A percentile compares a stretch with the other conserved stretches of the same genome.
Evolutionary conservation across 2,888 invertebrate species (phyloP).

Genomic region (Ganaspis brasiliensis): DNA sequence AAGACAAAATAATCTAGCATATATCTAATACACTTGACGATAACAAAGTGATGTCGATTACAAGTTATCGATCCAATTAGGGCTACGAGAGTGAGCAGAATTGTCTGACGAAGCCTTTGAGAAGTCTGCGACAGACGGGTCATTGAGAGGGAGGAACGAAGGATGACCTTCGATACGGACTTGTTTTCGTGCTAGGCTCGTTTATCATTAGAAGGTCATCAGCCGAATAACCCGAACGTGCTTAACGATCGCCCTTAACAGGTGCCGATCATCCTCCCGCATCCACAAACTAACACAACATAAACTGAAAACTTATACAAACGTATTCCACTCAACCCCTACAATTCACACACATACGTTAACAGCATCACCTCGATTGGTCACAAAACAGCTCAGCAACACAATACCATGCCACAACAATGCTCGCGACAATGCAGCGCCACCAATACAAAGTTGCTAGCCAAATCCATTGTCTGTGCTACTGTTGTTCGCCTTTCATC

Average conservation of each 20-base stretch:
- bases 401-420: conserved; percentile 74
- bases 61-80: conserved; percentile 24
- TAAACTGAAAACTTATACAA: conserved; percentile 40
- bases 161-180: background rate
- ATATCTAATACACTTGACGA: background rate
- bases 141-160: background rate
- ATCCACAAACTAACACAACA: conserved; percentile 41
- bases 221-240: conserved; percentile 72
- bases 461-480: conserved; percentile 77
- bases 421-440: conserved; percentile 72
- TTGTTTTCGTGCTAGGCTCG: conserved; percentile 50
- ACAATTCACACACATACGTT: conserved; percentile 60
- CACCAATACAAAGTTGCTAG: conserved; percentile 72
- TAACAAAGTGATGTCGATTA: conserved; percentile 28
- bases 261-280: conserved; percentile 55
- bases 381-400: conserved; percentile 76
- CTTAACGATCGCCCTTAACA: conserved; percentile 69
- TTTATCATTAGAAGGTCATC: conserved; percentile 68
- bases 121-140: background rate
- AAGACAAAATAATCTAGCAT: background rate
- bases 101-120: background rate
- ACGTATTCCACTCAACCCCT: conserved; percentile 23
- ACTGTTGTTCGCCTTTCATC: conserved; percentile 71
- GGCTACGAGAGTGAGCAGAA: background rate
- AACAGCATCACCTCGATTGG: conserved; percentile 74